Conservation (phyloP, 2,888 invertebrate genomes). For the Euplagia quadripunctaria region DNA sequence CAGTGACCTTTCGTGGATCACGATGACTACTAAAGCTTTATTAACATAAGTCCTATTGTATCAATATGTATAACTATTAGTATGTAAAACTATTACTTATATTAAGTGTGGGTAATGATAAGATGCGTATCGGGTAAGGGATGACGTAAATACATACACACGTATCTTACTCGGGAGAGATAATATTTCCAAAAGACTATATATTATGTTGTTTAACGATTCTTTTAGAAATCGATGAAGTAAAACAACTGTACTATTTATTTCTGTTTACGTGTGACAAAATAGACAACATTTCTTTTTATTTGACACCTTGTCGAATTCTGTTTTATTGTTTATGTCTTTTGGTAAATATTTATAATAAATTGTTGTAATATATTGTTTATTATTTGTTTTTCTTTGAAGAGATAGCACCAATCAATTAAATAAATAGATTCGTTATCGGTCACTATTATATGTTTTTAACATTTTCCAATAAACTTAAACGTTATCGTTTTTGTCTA, state of each 20-base stretch:
- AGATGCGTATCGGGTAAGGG: no score
- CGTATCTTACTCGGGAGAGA: neutral
- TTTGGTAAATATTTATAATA: neutral
- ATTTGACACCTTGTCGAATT: no score
- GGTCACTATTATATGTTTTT: no score
- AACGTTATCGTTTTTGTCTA: slow-evolving; percentile 63
- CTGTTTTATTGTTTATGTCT: neutral
- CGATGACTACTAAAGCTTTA: no score
- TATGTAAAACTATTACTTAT: no score
- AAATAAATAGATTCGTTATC: no score
- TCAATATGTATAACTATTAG: no score
- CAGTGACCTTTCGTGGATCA: neutral
- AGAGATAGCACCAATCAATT: no score
- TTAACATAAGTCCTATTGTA: no score
- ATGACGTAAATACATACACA: no score
- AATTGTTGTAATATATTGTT: neutral
- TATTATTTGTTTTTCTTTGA: neutral
- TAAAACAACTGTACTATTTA: neutral
- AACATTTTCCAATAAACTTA: no score
- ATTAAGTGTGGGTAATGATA: no score
- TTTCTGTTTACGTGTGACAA: neutral
- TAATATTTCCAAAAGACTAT: neutral
- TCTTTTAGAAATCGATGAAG: neutral
- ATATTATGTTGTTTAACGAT: neutral
- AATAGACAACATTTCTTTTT: neutral